Evolutionary conservation across 2,888 invertebrate species (phyloP).

Genomic region (Tachina grossa): DNA sequence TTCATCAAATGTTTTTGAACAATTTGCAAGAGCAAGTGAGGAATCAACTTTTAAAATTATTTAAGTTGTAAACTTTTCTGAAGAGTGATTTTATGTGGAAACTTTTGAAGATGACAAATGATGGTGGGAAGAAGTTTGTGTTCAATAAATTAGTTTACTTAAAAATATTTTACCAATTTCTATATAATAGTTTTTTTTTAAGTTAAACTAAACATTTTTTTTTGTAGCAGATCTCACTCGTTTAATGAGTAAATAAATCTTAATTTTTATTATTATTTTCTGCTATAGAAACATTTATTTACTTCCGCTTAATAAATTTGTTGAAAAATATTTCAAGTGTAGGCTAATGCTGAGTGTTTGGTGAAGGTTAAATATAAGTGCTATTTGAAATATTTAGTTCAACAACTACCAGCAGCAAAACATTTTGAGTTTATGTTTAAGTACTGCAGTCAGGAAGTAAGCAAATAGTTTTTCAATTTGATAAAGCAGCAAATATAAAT

Average conservation of each 20-base stretch:
- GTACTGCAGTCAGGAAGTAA: slow-evolving; percentile 2
- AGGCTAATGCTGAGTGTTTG: not conserved
- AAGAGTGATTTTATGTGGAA: not conserved
- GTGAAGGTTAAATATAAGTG: slow-evolving; percentile 8
- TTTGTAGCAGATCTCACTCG: too few species aligned
- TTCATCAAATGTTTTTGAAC: slow-evolving; percentile 47
- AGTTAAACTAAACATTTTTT: too few species aligned
- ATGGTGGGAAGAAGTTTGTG: not conserved
- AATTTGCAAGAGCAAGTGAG: slow-evolving; percentile 17
- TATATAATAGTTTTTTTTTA: not conserved
- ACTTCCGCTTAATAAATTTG: not conserved
- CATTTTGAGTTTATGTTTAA: not conserved
- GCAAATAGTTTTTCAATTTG: not conserved
- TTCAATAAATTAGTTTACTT: not conserved
- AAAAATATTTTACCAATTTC: not conserved
- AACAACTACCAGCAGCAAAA: slow-evolving; percentile 10
- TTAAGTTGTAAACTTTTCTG: slow-evolving; percentile 1
- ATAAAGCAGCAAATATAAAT: not conserved
- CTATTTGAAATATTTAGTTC: slow-evolving; percentile 3
- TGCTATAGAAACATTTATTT: not conserved
- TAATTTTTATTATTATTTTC: not conserved
- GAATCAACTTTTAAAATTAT: slow-evolving; percentile 1
- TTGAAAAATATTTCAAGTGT: slow-evolving; percentile 4
- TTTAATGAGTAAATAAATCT: too few species aligned
- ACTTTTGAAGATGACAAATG: slow-evolving; percentile 24